Conservation (phyloP, 2,797 vertebrate species). For the Paedocypris micromegethes region DNA sequence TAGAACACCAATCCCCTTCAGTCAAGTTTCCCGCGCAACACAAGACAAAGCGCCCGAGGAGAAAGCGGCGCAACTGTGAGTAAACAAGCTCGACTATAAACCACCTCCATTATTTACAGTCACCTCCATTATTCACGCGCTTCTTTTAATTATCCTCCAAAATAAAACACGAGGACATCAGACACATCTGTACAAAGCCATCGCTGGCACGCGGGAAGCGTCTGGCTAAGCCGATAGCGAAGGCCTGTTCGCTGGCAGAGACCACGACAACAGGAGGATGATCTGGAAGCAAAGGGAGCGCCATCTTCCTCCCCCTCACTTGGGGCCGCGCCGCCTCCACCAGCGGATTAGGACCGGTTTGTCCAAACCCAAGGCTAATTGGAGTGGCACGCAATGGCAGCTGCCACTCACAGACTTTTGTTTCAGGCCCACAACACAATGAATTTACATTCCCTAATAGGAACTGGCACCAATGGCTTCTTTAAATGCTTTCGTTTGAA, state of each 20-base stretch:
- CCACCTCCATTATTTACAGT: conserved; percentile 67
- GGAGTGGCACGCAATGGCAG: conserved; percentile 19
- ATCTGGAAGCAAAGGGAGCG: conserved; percentile 67
- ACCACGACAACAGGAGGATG: conserved; percentile 71
- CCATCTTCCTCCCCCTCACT: conserved; percentile 56
- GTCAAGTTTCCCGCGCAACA: conserved; percentile 43
- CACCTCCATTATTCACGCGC: conserved; percentile 57
- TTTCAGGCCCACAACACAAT: conserved; percentile 50
- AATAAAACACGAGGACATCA: conserved; percentile 74
- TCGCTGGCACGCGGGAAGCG: conserved; percentile 65
- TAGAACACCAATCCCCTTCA: conserved; percentile 52
- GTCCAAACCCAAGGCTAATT: conserved; percentile 43
- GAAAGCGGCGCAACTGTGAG: not conserved
- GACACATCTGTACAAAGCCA: conserved; percentile 71
- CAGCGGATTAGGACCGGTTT: conserved; percentile 65
- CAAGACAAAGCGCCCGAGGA: conserved; percentile 45
- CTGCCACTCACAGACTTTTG: conserved; percentile 39
- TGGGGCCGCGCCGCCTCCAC: conserved; percentile 63
- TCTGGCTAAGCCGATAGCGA: conserved; percentile 76
- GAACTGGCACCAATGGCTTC: conserved; percentile 50
- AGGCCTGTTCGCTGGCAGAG: conserved; percentile 60
- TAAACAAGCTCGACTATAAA: conserved; percentile 66
- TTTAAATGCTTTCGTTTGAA: conserved; percentile 60
- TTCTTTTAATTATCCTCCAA: conserved; percentile 77
- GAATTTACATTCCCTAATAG: conserved; percentile 56